A percentile compares a stretch with the other conserved stretches of the same genome.
These are phyloP conservation scores for Tinea trinotella DNA, from an alignment of 2,888 invertebrate genomes.

Conservation along the genomic window DNA sequence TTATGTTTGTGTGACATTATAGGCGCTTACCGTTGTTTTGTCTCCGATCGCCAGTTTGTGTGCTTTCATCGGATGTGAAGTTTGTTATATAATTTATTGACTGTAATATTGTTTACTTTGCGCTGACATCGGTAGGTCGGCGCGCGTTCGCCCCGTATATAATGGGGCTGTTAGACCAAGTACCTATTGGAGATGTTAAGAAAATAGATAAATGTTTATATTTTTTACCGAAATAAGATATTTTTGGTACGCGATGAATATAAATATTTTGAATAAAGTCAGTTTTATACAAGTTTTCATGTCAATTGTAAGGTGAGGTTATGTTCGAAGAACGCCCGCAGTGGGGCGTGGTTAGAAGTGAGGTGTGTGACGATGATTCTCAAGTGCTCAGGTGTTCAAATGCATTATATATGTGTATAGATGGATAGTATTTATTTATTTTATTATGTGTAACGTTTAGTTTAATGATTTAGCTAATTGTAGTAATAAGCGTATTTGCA, in stretches of 20 bases:
- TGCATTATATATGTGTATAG: slow-evolving; percentile 8
- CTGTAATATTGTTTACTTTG: not conserved
- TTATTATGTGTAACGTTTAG: slow-evolving; percentile 30
- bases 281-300: slow-evolving; percentile 12
- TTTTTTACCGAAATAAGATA: slow-evolving; percentile 9
- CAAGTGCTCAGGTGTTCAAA: slow-evolving; percentile 62
- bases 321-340: not conserved
- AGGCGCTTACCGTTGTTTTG: slow-evolving; percentile 26
- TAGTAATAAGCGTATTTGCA: slow-evolving; percentile 55
- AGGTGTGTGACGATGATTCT: slow-evolving; percentile 33
- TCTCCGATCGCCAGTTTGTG: not conserved
- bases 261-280: not conserved
- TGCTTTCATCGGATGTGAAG: not conserved
- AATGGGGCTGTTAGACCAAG: not conserved
- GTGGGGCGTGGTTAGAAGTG: slow-evolving; percentile 18
- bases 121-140: not conserved
- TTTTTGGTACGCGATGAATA: not conserved
- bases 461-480: slow-evolving; percentile 32
- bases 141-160: not conserved
- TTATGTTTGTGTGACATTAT: slow-evolving; percentile 41
- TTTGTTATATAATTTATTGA: slow-evolving; percentile 6
- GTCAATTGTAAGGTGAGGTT: not conserved
- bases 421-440: slow-evolving; percentile 24
- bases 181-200: not conserved
- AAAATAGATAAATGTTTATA: not conserved